A percentile compares a stretch with the other conserved stretches of the same genome.
phyloP scores from a whole-genome alignment of 1,140 invertebrate genomes.

The Drosophila miranda region DNA sequence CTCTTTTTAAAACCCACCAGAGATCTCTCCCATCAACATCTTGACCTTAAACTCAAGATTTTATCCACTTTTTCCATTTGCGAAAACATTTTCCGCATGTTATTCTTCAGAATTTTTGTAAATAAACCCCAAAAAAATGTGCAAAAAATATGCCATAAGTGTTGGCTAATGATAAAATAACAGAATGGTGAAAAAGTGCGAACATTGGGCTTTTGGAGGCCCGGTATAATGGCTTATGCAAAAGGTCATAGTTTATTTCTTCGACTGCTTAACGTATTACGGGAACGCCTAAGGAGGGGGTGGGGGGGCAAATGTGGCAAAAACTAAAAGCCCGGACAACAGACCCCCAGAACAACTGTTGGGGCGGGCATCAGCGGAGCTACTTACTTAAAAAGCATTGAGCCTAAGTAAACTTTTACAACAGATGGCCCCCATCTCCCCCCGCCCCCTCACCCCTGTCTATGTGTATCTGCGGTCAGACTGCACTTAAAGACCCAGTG shows the following conservation, averaged over 20 bases:
- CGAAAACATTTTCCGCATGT: background rate
- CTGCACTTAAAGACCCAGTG: conserved; percentile 69
- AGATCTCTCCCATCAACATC: no score
- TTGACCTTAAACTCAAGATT: no score
- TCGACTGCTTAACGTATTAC: conserved; percentile 52
- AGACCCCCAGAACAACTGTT: no score
- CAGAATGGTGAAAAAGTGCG: conserved; percentile 1
- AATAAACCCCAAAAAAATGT: conserved; percentile 11
- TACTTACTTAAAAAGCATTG: conserved; percentile 80
- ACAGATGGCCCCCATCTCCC: conserved; percentile 35
- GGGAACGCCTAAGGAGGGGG: conserved; percentile 23
- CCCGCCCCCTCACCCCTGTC: no score
- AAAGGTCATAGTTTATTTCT: conserved; percentile 25
- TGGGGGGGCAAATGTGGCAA: conserved; percentile 61
- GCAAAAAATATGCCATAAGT: background rate
- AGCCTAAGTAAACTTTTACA: conserved; percentile 79
- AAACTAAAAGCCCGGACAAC: conserved; percentile 65
- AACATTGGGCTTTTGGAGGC: conserved; percentile 10
- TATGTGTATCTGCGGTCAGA: conserved; percentile 6
- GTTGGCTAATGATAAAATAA: conserved; percentile 41
- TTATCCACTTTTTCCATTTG: no score
- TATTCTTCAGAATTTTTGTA: background rate
- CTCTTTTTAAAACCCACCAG: no score
- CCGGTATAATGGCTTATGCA: conserved; percentile 34
- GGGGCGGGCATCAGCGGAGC: conserved; percentile 32